Evolutionary conservation across 2,888 invertebrate species (phyloP).

Genomic region (Ceriagrion tenellum): DNA sequence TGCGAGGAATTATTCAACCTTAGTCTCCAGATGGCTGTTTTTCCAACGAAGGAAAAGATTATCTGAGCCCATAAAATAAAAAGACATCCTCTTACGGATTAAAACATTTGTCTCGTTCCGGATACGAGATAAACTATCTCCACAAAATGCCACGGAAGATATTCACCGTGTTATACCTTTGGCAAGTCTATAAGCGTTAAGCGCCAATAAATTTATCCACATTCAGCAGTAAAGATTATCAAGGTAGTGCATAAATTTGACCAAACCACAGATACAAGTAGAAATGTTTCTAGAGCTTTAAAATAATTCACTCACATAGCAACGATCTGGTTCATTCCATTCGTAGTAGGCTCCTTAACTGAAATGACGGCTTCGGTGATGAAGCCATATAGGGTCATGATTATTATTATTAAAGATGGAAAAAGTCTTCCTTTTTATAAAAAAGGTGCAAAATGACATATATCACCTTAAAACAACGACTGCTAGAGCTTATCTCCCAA

Average conservation of each 20-base stretch:
- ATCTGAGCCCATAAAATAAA: background rate
- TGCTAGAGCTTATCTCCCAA: too few species aligned
- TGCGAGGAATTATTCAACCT: conserved; percentile 12
- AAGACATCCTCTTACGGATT: conserved; percentile 47
- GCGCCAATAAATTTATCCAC: background rate
- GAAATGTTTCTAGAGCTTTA: background rate
- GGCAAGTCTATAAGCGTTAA: background rate
- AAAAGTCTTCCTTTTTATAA: too few species aligned
- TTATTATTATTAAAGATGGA: too few species aligned
- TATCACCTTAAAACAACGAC: too few species aligned
- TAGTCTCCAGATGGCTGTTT: conserved; percentile 42
- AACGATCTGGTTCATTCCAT: background rate
- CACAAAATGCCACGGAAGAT: background rate
- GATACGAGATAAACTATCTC: background rate
- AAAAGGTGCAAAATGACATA: too few species aligned
- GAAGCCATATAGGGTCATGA: background rate
- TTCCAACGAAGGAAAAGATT: conserved; percentile 19
- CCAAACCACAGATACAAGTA: background rate
- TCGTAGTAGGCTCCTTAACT: background rate
- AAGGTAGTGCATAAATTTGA: conserved; percentile 5
- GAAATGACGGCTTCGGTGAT: background rate
- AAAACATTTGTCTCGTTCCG: conserved; percentile 44
- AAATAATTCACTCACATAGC: background rate
- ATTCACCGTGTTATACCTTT: conserved; percentile 1
- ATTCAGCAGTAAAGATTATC: background rate